Conservation (phyloP, 92 coral and sea anemone species). For the Desmophyllum pertusum region DNA sequence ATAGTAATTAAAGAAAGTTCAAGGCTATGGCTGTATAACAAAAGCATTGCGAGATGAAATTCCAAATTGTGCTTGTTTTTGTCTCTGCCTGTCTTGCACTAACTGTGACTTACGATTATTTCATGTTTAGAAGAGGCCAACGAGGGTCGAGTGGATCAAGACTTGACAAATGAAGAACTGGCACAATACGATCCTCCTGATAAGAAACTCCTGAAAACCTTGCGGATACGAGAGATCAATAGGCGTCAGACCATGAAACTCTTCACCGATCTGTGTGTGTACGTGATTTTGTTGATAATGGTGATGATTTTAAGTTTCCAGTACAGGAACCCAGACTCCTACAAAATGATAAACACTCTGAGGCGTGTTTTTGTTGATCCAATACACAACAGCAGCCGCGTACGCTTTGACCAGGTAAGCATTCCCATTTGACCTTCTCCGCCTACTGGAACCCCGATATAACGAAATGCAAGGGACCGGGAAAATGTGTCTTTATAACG, state of each 20-base stretch:
- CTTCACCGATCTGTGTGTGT: slow-evolving; percentile 59
- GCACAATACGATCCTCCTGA: slow-evolving; percentile 60
- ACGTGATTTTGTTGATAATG: slow-evolving; percentile 50
- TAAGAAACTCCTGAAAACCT: slow-evolving; percentile 20
- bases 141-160: slow-evolving; percentile 19
- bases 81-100: background rate
- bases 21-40: too few relatives aligned
- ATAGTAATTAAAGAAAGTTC: too few relatives aligned
- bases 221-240: slow-evolving; percentile 52
- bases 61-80: too few relatives aligned
- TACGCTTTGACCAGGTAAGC: slow-evolving; percentile 26
- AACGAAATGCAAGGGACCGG: too few relatives aligned
- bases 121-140: slow-evolving; percentile 20
- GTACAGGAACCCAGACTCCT: slow-evolving; percentile 66
- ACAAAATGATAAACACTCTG: slow-evolving; percentile 52
- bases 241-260: slow-evolving; percentile 45
- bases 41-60: too few relatives aligned
- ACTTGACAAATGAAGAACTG: slow-evolving; percentile 17
- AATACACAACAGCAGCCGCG: slow-evolving; percentile 34
- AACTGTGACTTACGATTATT: background rate
- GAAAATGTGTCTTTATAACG: too few relatives aligned
- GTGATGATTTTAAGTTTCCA: slow-evolving; percentile 60
- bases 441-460: too few relatives aligned
- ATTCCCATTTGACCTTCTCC: too few relatives aligned
- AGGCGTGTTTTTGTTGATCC: slow-evolving; percentile 60